Percentiles rank a stretch among this genome's conserved stretches.
Evolutionary conservation across 2,113 vertebrate species (phyloP).

Genomic region (Oriolus oriolus): DNA sequence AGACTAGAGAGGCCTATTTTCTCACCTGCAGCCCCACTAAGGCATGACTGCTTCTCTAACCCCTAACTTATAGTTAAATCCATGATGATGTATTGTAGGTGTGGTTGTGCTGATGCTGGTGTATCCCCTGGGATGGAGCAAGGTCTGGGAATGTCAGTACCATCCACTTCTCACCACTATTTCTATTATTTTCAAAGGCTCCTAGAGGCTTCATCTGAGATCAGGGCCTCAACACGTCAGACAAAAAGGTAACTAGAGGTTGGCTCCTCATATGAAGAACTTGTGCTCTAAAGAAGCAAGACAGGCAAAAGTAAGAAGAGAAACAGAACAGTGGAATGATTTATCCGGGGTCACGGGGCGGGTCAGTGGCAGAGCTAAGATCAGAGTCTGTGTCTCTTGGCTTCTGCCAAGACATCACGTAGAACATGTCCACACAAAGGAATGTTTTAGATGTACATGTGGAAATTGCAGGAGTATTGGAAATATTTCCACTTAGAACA

Average conservation of each 20-base stretch:
- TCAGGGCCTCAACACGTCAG: not conserved
- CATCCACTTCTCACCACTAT: not conserved
- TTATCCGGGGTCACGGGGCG: constrained; percentile 30
- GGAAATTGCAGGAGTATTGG: constrained; percentile 7
- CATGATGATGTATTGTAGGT: not conserved
- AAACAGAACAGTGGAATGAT: constrained; percentile 43
- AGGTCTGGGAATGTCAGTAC: not conserved
- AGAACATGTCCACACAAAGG: constrained; percentile 34
- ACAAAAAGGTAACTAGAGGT: not conserved
- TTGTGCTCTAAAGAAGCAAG: not conserved
- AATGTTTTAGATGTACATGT: constrained; percentile 8
- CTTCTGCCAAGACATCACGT: constrained; percentile 36
- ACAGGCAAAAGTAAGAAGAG: constrained; percentile 6
- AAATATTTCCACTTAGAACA: constrained; percentile 25
- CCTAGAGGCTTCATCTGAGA: not conserved
- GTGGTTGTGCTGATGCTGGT: not conserved
- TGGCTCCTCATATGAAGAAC: not conserved
- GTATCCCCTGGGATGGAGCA: not conserved
- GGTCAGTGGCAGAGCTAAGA: not conserved
- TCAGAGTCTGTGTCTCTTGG: constrained; percentile 24
- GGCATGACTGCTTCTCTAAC: not conserved
- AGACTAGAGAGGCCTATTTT: not conserved
- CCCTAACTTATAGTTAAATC: not conserved
- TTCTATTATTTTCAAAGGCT: not conserved
- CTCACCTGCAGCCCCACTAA: not conserved